phyloP scores from a whole-genome alignment of 2,113 vertebrate species.

The Platysternon megacephalum region DNA sequence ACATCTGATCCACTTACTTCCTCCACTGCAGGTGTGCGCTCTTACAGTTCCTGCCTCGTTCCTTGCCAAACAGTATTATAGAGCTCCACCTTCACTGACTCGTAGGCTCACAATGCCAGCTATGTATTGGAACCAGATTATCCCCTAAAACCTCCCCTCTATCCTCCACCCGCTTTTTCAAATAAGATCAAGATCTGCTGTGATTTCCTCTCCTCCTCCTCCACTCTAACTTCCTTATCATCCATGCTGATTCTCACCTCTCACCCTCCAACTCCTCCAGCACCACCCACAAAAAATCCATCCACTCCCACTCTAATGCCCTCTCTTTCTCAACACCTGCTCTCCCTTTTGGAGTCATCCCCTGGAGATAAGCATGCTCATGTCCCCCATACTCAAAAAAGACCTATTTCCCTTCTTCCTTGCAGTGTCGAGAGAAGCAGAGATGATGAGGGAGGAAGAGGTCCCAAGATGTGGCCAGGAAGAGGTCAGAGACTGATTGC shows the following conservation, averaged over 20 bases:
- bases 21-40: background rate
- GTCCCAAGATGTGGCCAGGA: no score
- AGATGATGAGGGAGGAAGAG: background rate
- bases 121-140: background rate
- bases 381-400: background rate
- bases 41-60: background rate
- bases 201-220: background rate
- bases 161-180: background rate
- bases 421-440: background rate
- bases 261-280: background rate
- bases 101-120: rapidly evolving
- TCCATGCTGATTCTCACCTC: background rate
- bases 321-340: background rate
- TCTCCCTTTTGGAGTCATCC: background rate
- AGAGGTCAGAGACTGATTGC: no score
- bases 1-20: background rate
- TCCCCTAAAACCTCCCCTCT: background rate
- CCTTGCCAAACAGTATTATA: background rate
- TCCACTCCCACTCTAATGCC: background rate
- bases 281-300: background rate
- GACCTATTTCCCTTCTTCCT: background rate
- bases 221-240: background rate
- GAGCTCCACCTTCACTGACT: background rate
- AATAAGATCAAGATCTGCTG: background rate
- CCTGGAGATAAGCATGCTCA: background rate